Conservation (phyloP, 64 coral and sea anemone species). For the Porites lutea region DNA sequence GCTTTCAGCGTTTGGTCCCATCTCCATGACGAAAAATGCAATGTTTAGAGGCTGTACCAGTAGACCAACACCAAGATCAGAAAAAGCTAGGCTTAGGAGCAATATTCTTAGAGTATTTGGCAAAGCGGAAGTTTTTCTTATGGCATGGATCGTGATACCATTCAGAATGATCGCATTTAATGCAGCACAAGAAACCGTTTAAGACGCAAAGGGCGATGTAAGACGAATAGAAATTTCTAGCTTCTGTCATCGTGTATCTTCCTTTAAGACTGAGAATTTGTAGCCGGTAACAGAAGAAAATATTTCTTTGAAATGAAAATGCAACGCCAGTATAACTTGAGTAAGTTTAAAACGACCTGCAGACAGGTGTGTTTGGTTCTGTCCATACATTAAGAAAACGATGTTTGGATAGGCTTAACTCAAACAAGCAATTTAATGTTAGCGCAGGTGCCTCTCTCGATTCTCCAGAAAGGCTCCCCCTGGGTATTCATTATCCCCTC, state of each 20-base stretch:
- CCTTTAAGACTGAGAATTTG: too few relatives aligned
- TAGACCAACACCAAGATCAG: constrained; percentile 11
- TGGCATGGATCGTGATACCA: not conserved
- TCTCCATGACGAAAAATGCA: not conserved
- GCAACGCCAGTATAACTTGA: too few relatives aligned
- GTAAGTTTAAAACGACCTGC: too few relatives aligned
- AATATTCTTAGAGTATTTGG: constrained; percentile 1
- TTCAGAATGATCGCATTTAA: not conserved
- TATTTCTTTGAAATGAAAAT: too few relatives aligned
- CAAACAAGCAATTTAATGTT: too few relatives aligned
- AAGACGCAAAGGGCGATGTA: not conserved
- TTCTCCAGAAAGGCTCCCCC: too few relatives aligned
- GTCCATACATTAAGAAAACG: too few relatives aligned
- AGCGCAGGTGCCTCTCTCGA: too few relatives aligned
- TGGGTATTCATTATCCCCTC: too few relatives aligned
- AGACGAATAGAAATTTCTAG: not conserved
- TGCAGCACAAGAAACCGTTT: not conserved
- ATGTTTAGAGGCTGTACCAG: not conserved
- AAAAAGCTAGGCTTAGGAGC: not conserved
- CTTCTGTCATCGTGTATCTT: not conserved
- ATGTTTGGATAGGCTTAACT: too few relatives aligned
- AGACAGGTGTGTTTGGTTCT: too few relatives aligned
- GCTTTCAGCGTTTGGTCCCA: not conserved
- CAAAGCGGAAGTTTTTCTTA: not conserved
- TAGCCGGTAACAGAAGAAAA: too few relatives aligned